These are phyloP conservation scores for Asbolus verrucosus DNA, from an alignment of 1,140 invertebrate genomes.

Conservation along the genomic window DNA sequence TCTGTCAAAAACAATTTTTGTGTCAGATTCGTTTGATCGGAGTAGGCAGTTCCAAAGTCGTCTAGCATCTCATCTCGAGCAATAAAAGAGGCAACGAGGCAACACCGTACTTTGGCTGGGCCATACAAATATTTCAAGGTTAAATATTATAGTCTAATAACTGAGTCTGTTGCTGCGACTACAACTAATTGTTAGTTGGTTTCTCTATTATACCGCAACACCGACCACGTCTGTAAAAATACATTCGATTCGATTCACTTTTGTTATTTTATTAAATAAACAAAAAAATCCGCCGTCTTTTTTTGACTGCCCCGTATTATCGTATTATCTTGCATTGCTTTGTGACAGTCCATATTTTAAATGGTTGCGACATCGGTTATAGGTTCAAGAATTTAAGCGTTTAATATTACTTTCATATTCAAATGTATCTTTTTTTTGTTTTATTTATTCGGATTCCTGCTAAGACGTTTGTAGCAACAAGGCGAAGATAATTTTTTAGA, in stretches of 20 bases:
- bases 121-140: slow-evolving; percentile 58
- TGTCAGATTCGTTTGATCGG: background rate
- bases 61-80: slow-evolving; percentile 19
- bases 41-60: background rate
- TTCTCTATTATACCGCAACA: slow-evolving; percentile 26
- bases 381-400: slow-evolving; percentile 30
- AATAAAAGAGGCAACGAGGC: slow-evolving; percentile 32
- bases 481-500: background rate
- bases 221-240: slow-evolving; percentile 12
- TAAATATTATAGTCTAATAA: slow-evolving; percentile 50
- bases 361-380: slow-evolving; percentile 38
- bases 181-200: slow-evolving; percentile 35
- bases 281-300: background rate
- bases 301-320: slow-evolving; percentile 40
- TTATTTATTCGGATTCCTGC: background rate
- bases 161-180: slow-evolving; percentile 34
- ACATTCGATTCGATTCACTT: slow-evolving; percentile 7
- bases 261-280: slow-evolving; percentile 7
- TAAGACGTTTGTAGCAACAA: background rate
- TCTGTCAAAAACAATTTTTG: slow-evolving; percentile 1
- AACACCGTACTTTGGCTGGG: slow-evolving; percentile 37
- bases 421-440: slow-evolving; percentile 21
- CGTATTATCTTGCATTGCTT: slow-evolving; percentile 51
- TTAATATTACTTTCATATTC: slow-evolving; percentile 33
- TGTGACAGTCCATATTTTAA: slow-evolving; percentile 52